phyloP scores from a whole-genome alignment of 2,888 invertebrate species.

The Junonia oenone region DNA sequence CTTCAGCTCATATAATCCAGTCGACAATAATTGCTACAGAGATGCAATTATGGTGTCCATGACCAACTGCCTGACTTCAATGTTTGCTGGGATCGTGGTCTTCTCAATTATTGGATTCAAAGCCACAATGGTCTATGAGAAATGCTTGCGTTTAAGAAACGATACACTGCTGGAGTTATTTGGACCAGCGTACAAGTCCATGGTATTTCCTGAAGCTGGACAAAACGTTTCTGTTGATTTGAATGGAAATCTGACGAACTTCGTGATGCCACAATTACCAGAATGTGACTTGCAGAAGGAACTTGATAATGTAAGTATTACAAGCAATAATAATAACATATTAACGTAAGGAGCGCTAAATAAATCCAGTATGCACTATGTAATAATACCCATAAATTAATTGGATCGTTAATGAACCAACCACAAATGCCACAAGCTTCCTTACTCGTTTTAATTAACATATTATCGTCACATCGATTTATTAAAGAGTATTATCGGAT shows the following conservation, averaged over 20 bases:
- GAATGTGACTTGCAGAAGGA: conserved; percentile 92
- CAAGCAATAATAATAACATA: conserved; percentile 20
- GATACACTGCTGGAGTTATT: conserved; percentile 79
- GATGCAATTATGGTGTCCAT: conserved; percentile 87
- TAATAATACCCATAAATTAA: background rate
- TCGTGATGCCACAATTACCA: conserved; percentile 84
- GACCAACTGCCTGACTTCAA: conserved; percentile 85
- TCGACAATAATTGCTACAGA: conserved; percentile 84
- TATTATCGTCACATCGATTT: background rate
- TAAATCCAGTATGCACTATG: conserved; percentile 26
- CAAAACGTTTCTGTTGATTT: conserved; percentile 69
- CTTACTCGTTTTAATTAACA: background rate
- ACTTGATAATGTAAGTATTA: conserved; percentile 88
- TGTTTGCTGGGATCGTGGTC: conserved; percentile 89
- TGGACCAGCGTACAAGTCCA: conserved; percentile 66
- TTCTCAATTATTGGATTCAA: conserved; percentile 89
- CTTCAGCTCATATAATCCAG: conserved; percentile 86
- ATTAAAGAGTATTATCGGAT: too few species aligned
- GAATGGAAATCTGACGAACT: conserved; percentile 76
- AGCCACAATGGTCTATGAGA: conserved; percentile 86
- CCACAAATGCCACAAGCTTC: background rate
- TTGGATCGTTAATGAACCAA: background rate
- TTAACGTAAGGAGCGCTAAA: conserved; percentile 47
- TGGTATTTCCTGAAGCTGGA: conserved; percentile 79
- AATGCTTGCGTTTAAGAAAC: conserved; percentile 83